Evolutionary conservation across 2,888 invertebrate species (phyloP).

Genomic region (Andrena bucephala): DNA sequence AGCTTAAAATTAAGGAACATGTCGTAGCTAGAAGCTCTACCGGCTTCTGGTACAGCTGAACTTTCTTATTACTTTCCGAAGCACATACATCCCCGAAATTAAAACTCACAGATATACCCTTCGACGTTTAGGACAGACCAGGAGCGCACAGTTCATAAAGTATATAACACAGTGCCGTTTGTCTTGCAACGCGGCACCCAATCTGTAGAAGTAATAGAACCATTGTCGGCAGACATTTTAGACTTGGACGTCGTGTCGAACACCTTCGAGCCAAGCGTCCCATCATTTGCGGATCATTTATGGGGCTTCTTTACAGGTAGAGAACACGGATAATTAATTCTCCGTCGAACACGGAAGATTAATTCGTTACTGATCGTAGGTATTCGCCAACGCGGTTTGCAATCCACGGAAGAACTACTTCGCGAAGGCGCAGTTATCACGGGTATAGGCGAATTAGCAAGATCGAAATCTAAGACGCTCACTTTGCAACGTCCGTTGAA

Average conservation of each 20-base stretch:
- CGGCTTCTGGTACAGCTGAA: conserved; percentile 90
- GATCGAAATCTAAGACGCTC: conserved; percentile 87
- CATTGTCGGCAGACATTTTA: conserved; percentile 90
- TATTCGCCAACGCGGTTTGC: conserved; percentile 92
- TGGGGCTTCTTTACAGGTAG: conserved; percentile 93
- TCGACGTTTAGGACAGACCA: conserved; percentile 88
- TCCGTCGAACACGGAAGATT: background rate
- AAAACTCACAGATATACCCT: background rate
- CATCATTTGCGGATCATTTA: conserved; percentile 92
- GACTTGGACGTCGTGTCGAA: conserved; percentile 94
- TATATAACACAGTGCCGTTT: conserved; percentile 93
- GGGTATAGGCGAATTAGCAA: conserved; percentile 91
- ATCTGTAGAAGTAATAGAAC: conserved; percentile 91
- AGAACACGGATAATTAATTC: conserved; percentile 47
- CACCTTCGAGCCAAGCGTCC: conserved; percentile 92
- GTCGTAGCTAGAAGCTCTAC: conserved; percentile 92
- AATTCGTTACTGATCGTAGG: conserved; percentile 84
- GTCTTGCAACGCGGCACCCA: conserved; percentile 88
- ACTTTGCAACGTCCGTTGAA: conserved; percentile 91
- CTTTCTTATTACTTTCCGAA: background rate
- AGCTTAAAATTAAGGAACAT: conserved; percentile 93
- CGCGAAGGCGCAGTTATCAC: conserved; percentile 93
- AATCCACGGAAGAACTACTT: conserved; percentile 95
- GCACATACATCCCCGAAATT: background rate
- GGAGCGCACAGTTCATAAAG: conserved; percentile 91